Evolutionary conservation across 2,797 vertebrate genomes (phyloP).

Genomic region (Chelmon rostratus): DNA sequence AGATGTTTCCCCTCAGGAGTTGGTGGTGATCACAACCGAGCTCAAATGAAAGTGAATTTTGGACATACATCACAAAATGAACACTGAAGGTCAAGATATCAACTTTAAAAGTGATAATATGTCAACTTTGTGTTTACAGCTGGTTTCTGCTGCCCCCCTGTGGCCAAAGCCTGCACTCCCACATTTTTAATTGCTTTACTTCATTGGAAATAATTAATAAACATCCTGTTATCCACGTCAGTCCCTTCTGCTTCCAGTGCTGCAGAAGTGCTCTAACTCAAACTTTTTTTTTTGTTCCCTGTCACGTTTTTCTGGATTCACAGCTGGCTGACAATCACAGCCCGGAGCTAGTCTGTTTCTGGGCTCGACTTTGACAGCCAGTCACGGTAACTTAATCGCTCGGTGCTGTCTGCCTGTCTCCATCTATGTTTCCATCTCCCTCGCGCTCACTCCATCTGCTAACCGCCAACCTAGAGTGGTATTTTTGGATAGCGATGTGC

Average conservation of each 20-base stretch:
- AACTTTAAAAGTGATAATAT: neutral
- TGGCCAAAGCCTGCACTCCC: neutral
- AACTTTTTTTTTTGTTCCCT: slow-evolving; percentile 25
- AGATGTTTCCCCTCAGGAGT: neutral
- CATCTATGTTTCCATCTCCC: slow-evolving; percentile 36
- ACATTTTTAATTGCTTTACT: neutral
- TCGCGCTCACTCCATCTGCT: slow-evolving; percentile 32
- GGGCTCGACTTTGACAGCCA: slow-evolving; percentile 57
- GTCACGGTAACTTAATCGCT: slow-evolving; percentile 56
- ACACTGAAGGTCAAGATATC: neutral
- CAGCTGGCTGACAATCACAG: slow-evolving; percentile 52
- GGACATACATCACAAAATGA: too few relatives aligned
- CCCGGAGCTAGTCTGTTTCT: slow-evolving; percentile 40
- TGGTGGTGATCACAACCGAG: neutral
- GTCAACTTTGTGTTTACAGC: neutral
- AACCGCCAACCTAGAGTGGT: slow-evolving; percentile 26
- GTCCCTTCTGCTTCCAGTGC: neutral
- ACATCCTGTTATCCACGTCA: neutral
- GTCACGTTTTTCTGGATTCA: slow-evolving; percentile 38
- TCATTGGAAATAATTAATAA: neutral
- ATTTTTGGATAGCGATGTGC: slow-evolving; percentile 38
- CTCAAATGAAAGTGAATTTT: neutral
- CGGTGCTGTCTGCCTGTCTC: slow-evolving; percentile 43
- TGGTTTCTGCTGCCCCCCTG: neutral
- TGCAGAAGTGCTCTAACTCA: slow-evolving; percentile 4